These are phyloP conservation scores for Hirtodrosophila trivittata DNA, from an alignment of 2,888 invertebrate species.

Conservation along the genomic window DNA sequence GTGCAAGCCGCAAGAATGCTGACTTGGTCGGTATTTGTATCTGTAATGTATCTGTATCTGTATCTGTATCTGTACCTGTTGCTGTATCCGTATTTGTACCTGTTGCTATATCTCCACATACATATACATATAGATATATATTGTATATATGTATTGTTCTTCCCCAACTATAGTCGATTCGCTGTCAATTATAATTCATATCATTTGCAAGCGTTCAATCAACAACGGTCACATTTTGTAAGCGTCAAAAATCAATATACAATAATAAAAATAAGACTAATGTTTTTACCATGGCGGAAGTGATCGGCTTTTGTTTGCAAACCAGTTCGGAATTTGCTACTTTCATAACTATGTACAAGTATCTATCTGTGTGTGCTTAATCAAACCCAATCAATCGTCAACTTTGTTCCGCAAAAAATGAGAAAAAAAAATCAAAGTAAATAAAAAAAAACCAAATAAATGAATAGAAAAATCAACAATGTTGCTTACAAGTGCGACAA, in stretches of 20 bases:
- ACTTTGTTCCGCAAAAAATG: conserved; percentile 64
- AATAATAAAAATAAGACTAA: conserved; percentile 29
- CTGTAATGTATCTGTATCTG: conserved; percentile 3
- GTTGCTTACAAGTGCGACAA: conserved; percentile 67
- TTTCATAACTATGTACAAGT: conserved; percentile 51
- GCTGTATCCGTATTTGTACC: too few species aligned
- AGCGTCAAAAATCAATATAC: conserved; percentile 3
- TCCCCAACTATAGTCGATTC: conserved; percentile 19
- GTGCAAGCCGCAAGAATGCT: conserved; percentile 55
- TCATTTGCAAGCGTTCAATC: conserved; percentile 31
- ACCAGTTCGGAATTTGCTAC: conserved; percentile 65
- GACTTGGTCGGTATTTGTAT: conserved; percentile 20
- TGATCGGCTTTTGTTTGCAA: conserved; percentile 61
- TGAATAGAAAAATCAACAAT: conserved; percentile 54
- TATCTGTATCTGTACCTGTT: conserved; percentile 1
- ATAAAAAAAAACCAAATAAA: conserved; percentile 9
- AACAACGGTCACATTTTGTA: conserved; percentile 30
- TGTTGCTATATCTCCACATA: too few species aligned
- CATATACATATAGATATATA: too few species aligned
- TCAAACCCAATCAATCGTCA: conserved; percentile 74
- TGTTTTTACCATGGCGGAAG: conserved; percentile 61
- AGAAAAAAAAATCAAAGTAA: conserved; percentile 18
- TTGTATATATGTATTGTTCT: too few species aligned
- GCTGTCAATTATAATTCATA: conserved; percentile 46
- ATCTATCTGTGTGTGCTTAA: conserved; percentile 44